phyloP scores from a whole-genome alignment of 2,113 vertebrate genomes.

The Chionodraco myersi region DNA sequence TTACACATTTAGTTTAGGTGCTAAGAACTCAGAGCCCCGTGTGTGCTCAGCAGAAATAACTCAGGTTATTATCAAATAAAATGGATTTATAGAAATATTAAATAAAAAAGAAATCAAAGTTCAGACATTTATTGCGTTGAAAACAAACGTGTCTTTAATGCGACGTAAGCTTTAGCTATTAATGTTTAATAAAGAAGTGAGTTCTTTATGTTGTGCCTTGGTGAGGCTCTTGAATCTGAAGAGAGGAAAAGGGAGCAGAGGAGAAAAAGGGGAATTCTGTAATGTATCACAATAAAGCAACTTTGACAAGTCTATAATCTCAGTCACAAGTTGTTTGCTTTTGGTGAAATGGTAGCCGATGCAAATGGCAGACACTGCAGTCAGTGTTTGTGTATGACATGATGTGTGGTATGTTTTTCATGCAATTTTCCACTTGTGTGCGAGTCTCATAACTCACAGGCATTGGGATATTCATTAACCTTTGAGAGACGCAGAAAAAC shows the following conservation, averaged over 20 bases:
- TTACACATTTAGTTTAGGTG: conserved; percentile 59
- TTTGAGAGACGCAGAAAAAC: conserved; percentile 81
- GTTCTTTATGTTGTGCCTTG: conserved; percentile 60
- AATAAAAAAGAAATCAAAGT: conserved; percentile 61
- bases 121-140: conserved; percentile 62
- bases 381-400: conserved; percentile 56
- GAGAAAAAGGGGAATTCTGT: conserved; percentile 54
- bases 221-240: conserved; percentile 62
- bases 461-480: conserved; percentile 83
- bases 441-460: conserved; percentile 66
- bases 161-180: conserved; percentile 62
- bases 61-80: conserved; percentile 74
- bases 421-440: conserved; percentile 71
- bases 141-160: conserved; percentile 77
- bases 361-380: conserved; percentile 61
- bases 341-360: conserved; percentile 57
- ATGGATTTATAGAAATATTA: conserved; percentile 68
- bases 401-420: conserved; percentile 71
- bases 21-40: conserved; percentile 48
- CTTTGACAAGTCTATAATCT: conserved; percentile 80
- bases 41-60: conserved; percentile 55
- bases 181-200: conserved; percentile 73
- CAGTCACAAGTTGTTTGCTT: conserved; percentile 75
- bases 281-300: conserved; percentile 76
- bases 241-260: conserved; percentile 24